phyloP scores from a whole-genome alignment of 2,113 vertebrate species.

The Lutjanus erythropterus region DNA sequence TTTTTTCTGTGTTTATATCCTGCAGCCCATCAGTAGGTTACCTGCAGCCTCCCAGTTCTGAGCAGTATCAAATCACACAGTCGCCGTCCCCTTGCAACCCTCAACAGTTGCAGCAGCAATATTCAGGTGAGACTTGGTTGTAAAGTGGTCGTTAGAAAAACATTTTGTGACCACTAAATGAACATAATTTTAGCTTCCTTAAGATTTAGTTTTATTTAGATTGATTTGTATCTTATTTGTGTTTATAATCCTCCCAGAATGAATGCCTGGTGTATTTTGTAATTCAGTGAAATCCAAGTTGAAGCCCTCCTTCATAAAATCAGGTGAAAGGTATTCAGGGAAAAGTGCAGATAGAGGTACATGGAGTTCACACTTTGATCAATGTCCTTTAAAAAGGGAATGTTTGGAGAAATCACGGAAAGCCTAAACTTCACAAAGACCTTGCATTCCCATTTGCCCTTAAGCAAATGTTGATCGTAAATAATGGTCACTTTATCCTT shows the following conservation, averaged over 20 bases:
- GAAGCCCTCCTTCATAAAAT: not conserved
- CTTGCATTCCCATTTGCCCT: not conserved
- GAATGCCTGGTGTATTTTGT: not conserved
- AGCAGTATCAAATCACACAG: constrained; percentile 97
- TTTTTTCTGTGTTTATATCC: constrained; percentile 24
- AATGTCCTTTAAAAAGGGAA: not conserved
- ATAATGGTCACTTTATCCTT: constrained; percentile 16
- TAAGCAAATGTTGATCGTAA: constrained; percentile 41
- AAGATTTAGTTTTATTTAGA: not conserved
- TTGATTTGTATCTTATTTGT: not conserved
- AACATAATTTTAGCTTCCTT: not conserved
- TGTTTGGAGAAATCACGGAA: constrained; percentile 38
- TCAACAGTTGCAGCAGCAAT: constrained; percentile 97
- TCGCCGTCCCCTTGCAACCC: constrained; percentile 96
- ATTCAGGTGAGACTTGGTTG: constrained; percentile 89
- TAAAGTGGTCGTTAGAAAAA: not conserved
- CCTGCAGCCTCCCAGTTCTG: constrained; percentile 94
- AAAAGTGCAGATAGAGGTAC: constrained; percentile 48
- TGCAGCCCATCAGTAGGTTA: constrained; percentile 94
- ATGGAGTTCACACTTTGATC: constrained; percentile 17
- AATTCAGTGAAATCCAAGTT: not conserved
- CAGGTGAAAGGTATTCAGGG: constrained; percentile 57
- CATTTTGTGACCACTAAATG: not conserved
- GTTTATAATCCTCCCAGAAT: not conserved
- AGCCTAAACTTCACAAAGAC: constrained; percentile 7